Evolutionary conservation across 2,113 vertebrate genomes (phyloP).

Genomic region (Chamaea fasciata): DNA sequence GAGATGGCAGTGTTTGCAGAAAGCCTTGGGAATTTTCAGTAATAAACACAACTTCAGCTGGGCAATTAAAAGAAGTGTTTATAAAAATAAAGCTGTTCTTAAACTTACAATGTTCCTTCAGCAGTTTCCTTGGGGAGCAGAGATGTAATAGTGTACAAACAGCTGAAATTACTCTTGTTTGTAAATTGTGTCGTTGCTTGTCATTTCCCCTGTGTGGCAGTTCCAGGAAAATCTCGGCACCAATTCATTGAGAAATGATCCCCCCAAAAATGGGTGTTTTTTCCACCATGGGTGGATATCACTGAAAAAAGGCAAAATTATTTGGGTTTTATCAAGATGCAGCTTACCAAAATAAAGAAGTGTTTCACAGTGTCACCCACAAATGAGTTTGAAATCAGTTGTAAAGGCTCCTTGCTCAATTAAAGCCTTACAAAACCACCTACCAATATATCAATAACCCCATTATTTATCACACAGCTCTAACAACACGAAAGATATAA

Average conservation of each 20-base stretch:
- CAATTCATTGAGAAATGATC: background rate
- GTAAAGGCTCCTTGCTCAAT: background rate
- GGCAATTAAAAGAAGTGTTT: conserved; percentile 37
- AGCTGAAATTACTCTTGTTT: conserved; percentile 35
- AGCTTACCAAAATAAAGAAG: background rate
- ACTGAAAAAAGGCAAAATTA: background rate
- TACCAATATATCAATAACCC: background rate
- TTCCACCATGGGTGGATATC: background rate
- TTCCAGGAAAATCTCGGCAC: conserved; percentile 24
- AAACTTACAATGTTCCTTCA: conserved; percentile 45
- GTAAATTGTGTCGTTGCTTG: conserved; percentile 25
- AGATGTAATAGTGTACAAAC: conserved; percentile 42
- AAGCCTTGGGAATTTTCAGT: conserved; percentile 45
- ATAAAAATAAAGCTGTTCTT: conserved; percentile 63
- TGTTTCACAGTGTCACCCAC: background rate
- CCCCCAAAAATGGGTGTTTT: background rate
- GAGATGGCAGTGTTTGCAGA: background rate
- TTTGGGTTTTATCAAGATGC: background rate
- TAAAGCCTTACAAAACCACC: background rate
- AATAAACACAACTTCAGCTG: conserved; percentile 40
- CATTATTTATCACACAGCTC: background rate
- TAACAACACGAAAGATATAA: background rate
- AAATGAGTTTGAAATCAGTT: background rate
- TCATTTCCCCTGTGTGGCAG: background rate
- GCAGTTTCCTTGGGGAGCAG: conserved; percentile 33